These are phyloP conservation scores for Ectropis grisescens DNA, from an alignment of 1,140 invertebrate species.

Conservation along the genomic window DNA sequence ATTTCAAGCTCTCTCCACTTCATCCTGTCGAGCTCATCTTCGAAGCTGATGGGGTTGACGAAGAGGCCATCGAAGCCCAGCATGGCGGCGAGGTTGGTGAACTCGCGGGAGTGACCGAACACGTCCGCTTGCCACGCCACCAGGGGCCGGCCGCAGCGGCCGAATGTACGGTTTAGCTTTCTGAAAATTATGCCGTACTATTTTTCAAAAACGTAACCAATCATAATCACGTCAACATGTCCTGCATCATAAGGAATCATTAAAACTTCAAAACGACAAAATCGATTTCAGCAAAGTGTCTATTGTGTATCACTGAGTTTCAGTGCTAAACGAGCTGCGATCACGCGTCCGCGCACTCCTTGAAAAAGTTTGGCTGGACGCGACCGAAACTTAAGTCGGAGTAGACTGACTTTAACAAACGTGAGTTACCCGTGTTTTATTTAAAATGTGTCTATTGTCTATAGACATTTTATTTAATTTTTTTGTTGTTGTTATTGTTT, in stretches of 20 bases:
- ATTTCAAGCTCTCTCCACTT: slow-evolving; percentile 81
- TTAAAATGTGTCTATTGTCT: too few relatives aligned
- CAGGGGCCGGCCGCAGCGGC: slow-evolving; percentile 82
- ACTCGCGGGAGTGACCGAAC: slow-evolving; percentile 90
- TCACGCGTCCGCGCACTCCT: too few relatives aligned
- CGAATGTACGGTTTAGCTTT: slow-evolving; percentile 84
- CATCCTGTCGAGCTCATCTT: slow-evolving; percentile 81
- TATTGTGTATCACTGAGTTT: background rate
- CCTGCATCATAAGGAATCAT: background rate
- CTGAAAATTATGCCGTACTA: slow-evolving; percentile 16
- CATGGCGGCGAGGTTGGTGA: slow-evolving; percentile 86
- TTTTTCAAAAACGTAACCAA: background rate
- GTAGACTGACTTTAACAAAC: too few relatives aligned
- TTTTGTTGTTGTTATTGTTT: too few relatives aligned
- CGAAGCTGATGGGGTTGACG: slow-evolving; percentile 89
- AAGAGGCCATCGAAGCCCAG: slow-evolving; percentile 90
- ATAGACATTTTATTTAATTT: too few relatives aligned
- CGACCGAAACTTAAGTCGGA: too few relatives aligned
- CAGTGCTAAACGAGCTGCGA: background rate
- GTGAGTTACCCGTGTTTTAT: too few relatives aligned
- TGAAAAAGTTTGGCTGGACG: too few relatives aligned
- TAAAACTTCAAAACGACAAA: background rate
- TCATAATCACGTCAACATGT: background rate
- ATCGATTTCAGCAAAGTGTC: background rate
- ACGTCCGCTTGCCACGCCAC: slow-evolving; percentile 94